Conservation (phyloP, 2,888 invertebrate genomes). For the Eupithecia insigniata region DNA sequence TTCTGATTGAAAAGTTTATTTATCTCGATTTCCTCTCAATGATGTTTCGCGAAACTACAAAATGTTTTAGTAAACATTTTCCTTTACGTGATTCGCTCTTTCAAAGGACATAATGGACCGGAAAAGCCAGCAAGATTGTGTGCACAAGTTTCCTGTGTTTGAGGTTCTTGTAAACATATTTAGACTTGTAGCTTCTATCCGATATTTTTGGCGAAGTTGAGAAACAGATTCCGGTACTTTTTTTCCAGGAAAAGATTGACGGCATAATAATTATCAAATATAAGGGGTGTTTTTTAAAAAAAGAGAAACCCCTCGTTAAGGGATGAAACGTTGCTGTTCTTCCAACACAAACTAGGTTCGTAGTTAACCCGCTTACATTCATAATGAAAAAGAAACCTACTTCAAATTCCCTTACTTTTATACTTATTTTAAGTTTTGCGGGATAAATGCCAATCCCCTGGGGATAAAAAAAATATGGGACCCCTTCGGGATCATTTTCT, state of each 20-base stretch:
- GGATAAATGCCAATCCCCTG: too few species aligned
- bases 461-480: too few species aligned
- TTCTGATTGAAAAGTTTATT: slow-evolving; percentile 49
- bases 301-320: too few species aligned
- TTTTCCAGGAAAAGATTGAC: background rate
- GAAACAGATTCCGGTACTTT: background rate
- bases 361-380: too few species aligned
- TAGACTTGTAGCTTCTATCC: background rate
- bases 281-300: too few species aligned
- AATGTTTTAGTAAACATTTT: slow-evolving; percentile 29
- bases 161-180: slow-evolving; percentile 14
- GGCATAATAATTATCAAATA: background rate
- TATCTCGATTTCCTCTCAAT: slow-evolving; percentile 26
- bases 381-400: too few species aligned
- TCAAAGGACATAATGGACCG: slow-evolving; percentile 18
- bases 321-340: too few species aligned
- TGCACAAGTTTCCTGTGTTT: slow-evolving; percentile 16
- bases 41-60: slow-evolving; percentile 44
- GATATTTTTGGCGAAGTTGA: background rate
- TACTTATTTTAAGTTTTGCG: too few species aligned
- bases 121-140: slow-evolving; percentile 17
- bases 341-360: too few species aligned
- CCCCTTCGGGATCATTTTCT: too few species aligned
- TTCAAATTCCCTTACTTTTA: too few species aligned
- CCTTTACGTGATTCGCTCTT: slow-evolving; percentile 14